phyloP scores from a whole-genome alignment of 2,888 invertebrate species.

The Chrysomela aeneicollis region DNA sequence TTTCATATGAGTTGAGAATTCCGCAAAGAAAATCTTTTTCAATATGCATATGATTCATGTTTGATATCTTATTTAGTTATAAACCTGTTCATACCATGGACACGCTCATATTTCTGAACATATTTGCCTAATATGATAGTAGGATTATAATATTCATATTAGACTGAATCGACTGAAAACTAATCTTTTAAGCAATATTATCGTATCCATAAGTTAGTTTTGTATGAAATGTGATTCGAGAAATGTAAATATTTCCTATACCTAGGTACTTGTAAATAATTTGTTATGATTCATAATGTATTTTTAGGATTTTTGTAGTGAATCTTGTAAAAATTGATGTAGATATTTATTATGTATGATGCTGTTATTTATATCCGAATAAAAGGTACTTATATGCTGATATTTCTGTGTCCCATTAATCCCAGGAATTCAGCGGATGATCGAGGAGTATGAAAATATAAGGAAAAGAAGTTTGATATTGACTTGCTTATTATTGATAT shows the following conservation, averaged over 20 bases:
- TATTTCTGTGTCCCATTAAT: neutral
- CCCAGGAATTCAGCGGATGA: neutral
- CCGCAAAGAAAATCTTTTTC: no score
- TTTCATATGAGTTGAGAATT: no score
- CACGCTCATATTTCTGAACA: no score
- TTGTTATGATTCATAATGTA: conserved; percentile 46
- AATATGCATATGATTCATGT: no score
- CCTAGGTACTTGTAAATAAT: conserved; percentile 49
- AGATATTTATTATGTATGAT: conserved; percentile 54
- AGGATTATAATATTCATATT: conserved; percentile 24
- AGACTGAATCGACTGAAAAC: conserved; percentile 52
- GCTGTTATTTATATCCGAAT: conserved; percentile 53
- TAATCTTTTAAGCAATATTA: conserved; percentile 54
- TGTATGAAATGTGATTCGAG: conserved; percentile 46
- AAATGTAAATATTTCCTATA: conserved; percentile 41
- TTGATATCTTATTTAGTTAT: no score
- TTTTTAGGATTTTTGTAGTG: conserved; percentile 49
- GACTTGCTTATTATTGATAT: no score
- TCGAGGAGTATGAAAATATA: no score
- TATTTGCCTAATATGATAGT: neutral
- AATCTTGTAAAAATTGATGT: conserved; percentile 49
- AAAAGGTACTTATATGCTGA: conserved; percentile 48
- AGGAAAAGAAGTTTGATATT: no score
- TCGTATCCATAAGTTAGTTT: conserved; percentile 41
- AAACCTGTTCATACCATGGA: no score